A percentile compares a stretch with the other conserved stretches of the same genome.
Evolutionary conservation across 2,113 vertebrate species (phyloP).

Genomic region (Damaliscus lunatus): DNA sequence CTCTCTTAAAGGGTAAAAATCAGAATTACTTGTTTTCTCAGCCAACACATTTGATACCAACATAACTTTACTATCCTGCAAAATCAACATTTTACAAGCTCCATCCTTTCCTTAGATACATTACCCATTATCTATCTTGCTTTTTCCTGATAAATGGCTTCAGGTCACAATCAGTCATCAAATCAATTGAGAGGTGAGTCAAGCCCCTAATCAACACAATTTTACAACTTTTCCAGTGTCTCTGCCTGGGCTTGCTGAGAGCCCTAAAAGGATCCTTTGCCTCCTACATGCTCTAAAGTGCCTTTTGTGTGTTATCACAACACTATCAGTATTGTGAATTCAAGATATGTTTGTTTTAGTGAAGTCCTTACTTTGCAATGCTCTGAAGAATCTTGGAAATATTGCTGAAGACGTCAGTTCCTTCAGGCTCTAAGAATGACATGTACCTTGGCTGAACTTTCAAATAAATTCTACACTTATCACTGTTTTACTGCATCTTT

Average conservation of each 20-base stretch:
- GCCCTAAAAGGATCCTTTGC: background rate
- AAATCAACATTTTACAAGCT: slow-evolving; percentile 48
- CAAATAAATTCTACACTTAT: slow-evolving; percentile 54
- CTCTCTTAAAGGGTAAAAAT: background rate
- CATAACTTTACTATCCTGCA: background rate
- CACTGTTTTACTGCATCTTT: slow-evolving; percentile 55
- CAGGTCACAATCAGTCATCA: slow-evolving; percentile 49
- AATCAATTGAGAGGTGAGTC: slow-evolving; percentile 39
- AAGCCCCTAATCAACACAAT: background rate
- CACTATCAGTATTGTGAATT: slow-evolving; percentile 43
- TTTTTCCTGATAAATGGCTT: slow-evolving; percentile 55
- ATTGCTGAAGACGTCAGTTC: slow-evolving; percentile 11
- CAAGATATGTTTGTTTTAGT: slow-evolving; percentile 57
- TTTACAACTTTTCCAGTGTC: slow-evolving; percentile 37
- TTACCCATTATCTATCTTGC: slow-evolving; percentile 14
- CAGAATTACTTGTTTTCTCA: slow-evolving; percentile 28
- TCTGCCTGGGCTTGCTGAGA: slow-evolving; percentile 34
- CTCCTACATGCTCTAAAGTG: slow-evolving; percentile 37
- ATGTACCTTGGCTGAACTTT: slow-evolving; percentile 75
- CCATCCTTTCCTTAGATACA: background rate
- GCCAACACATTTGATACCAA: background rate
- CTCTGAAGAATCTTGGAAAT: slow-evolving; percentile 44
- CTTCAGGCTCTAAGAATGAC: slow-evolving; percentile 53
- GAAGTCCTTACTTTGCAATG: slow-evolving; percentile 31
- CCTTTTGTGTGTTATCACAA: slow-evolving; percentile 41